A percentile compares a stretch with the other conserved stretches of the same genome.
These are phyloP conservation scores for Etia nguti DNA, from an alignment of 2,113 vertebrate genomes.

Conservation along the genomic window DNA sequence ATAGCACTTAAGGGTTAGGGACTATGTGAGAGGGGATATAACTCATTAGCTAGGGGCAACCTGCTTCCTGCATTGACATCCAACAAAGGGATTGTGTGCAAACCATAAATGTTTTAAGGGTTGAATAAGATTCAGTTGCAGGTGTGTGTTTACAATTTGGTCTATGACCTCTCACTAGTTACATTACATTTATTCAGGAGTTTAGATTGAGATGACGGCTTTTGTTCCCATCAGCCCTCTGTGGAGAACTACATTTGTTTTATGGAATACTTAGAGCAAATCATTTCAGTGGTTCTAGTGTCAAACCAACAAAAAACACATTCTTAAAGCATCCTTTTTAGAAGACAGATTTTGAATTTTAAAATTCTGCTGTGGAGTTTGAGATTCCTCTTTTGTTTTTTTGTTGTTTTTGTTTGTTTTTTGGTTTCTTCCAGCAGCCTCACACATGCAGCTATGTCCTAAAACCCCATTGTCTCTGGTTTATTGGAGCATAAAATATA, in stretches of 20 bases:
- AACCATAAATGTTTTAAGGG: background rate
- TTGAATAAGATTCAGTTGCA: background rate
- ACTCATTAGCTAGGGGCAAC: background rate
- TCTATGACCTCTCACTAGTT: background rate
- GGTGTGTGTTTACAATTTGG: background rate
- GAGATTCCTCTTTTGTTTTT: background rate
- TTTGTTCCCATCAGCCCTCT: background rate
- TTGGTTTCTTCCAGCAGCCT: background rate
- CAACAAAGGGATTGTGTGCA: background rate
- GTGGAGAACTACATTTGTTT: background rate
- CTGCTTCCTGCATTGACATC: background rate
- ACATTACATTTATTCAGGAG: background rate
- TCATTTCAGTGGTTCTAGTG: background rate
- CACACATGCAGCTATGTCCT: conserved; percentile 7
- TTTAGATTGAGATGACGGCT: background rate
- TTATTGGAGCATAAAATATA: conserved; percentile 46
- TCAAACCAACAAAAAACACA: background rate
- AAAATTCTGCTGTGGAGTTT: background rate
- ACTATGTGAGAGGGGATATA: background rate
- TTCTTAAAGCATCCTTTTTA: background rate
- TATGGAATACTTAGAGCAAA: background rate
- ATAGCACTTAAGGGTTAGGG: background rate
- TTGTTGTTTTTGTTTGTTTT: background rate
- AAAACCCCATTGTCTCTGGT: conserved; percentile 38
- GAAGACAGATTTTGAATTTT: background rate